phyloP scores from a whole-genome alignment of 2,888 invertebrate genomes.

The Neoaliturus tenellus region DNA sequence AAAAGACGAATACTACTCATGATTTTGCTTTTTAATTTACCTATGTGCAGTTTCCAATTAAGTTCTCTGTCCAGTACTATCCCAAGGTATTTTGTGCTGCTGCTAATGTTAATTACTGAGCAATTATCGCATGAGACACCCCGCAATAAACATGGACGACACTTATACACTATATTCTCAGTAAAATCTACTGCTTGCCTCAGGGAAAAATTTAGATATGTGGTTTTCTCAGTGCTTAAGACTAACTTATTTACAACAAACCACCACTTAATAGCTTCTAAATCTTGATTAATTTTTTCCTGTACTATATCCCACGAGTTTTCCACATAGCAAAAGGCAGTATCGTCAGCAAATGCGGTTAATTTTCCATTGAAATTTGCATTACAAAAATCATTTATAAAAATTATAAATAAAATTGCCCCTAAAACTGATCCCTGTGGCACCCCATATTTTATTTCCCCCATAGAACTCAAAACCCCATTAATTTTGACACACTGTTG shows the following conservation, averaged over 20 bases:
- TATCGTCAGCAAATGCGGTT: background rate
- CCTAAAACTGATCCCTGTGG: constrained; percentile 27
- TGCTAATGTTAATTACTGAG: no score
- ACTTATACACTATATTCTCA: background rate
- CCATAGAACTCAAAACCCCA: background rate
- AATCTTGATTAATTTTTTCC: background rate
- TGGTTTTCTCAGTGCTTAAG: background rate
- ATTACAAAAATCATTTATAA: background rate
- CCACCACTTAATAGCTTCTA: background rate
- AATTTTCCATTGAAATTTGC: background rate
- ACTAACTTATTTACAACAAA: background rate
- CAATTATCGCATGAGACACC: no score
- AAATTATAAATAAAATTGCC: background rate
- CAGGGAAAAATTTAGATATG: background rate
- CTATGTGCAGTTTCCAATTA: no score
- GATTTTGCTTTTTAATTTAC: no score
- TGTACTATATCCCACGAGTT: background rate
- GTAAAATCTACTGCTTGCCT: background rate
- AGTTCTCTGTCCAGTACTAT: no score
- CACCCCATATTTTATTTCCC: background rate
- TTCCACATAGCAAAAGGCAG: background rate
- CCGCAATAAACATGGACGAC: background rate
- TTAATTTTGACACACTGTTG: background rate
- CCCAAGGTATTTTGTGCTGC: no score
- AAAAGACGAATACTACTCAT: no score